Base-by-base conservation (phyloP, 1,140 invertebrate genomes). In the Coptotermes formosanus region DNA sequence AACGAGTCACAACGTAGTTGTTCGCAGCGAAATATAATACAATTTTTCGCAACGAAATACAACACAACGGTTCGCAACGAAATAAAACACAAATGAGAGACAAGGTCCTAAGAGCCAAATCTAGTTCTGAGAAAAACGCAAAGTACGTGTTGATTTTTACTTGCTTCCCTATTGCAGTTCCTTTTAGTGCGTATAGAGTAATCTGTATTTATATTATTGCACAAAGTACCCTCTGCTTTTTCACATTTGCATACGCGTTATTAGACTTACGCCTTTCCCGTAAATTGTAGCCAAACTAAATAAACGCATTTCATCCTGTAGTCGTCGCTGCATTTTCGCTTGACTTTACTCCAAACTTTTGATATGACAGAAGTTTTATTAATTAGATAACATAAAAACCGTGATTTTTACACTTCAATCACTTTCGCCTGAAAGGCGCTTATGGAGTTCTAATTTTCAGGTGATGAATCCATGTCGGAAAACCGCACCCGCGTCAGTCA, bases 51-150 rank as follows among this genome's bases (percentile, higher is more conserved):
- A 38, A 38, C 2, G 38, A 2, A n/a, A n/a, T n/a, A n/a, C n/a
- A n/a, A n/a, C n/a, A n/a, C n/a, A n/a, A n/a, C n/a, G n/a, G n/a
- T n/a, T n/a, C 45, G 45, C 45, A 48, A 48, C 45, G 6, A 6
- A 48, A 16, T 48, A 48, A 16, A 48, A 48, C 9, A 48, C 45
- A 16, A 48, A 48, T 48, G 52, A 30, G n/a, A 75, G 14, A 75
- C n/a, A 30, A 75, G 25, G 25, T 75, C n/a, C 6, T 75, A 75
- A 75, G 64, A 75, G 64, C n/a, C 64, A 75, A 75, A 75, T 14
- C 64, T 75, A 75, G n/a, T 75, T n/a, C 64, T 75, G 64, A 75
- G 64, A 75, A 75, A 75, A 75, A 75, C 64, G 64, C 25, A 75
- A 59, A 75, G n/a, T 30, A 75, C 3, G n/a, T 75, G n/a, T 75